phyloP scores from a whole-genome alignment of 1,140 invertebrate species.

The Globodera ellingtonae region DNA sequence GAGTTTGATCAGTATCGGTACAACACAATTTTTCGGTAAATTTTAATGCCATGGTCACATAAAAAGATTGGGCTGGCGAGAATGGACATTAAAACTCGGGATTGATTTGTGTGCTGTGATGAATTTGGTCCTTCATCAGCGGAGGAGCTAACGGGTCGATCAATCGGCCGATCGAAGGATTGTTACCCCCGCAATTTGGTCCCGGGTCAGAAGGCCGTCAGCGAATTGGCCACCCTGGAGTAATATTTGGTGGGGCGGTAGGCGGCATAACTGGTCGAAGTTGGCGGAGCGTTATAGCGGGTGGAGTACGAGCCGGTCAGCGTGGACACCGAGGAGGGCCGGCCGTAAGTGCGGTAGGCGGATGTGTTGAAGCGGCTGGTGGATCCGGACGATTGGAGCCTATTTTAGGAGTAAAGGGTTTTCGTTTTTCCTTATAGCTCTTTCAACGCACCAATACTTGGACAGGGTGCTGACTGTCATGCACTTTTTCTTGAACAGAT shows the following conservation, averaged over 20 bases:
- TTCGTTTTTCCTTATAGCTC: not conserved
- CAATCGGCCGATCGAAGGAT: not conserved
- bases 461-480: conserved; percentile 45
- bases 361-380: not conserved
- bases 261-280: not conserved
- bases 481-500: conserved; percentile 42
- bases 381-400: conserved; percentile 13
- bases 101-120: not conserved
- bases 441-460: conserved; percentile 40
- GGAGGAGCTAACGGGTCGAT: not conserved
- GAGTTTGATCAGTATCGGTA: too few species aligned
- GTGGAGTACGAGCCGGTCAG: conserved; percentile 28
- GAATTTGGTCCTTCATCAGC: not conserved
- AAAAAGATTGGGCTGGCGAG: not conserved
- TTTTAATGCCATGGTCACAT: too few species aligned
- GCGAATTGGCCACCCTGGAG: conserved; percentile 19
- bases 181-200: not conserved
- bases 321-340: conserved; percentile 23
- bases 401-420: conserved; percentile 1
- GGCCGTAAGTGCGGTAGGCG: conserved; percentile 10
- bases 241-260: conserved; percentile 21
- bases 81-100: not conserved
- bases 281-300: conserved; percentile 22
- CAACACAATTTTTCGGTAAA: too few species aligned
- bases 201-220: not conserved